phyloP scores from a whole-genome alignment of 2,888 invertebrate species.

The Cataglyphis cursor region DNA sequence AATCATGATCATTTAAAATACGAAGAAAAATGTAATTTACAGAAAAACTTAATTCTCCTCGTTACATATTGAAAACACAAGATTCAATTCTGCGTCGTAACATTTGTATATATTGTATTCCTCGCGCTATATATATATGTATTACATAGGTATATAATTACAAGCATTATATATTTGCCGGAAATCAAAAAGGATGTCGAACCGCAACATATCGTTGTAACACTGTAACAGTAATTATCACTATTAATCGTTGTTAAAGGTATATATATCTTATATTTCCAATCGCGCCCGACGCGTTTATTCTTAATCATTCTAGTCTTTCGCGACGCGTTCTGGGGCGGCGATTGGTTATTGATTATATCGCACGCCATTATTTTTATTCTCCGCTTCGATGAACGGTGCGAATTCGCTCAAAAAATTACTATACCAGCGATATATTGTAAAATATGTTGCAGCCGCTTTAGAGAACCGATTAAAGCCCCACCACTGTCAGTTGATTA shows the following conservation, averaged over 20 bases:
- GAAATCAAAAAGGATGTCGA: constrained; percentile 54
- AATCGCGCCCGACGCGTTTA: constrained; percentile 73
- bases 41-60: constrained; percentile 15
- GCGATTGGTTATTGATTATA: constrained; percentile 71
- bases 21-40: neutral
- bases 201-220: constrained; percentile 48
- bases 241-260: constrained; percentile 62
- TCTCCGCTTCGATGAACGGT: constrained; percentile 33
- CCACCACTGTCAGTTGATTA: constrained; percentile 80
- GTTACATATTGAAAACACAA: constrained; percentile 4
- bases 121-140: constrained; percentile 34
- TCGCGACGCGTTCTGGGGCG: constrained; percentile 81
- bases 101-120: constrained; percentile 53
- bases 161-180: constrained; percentile 41
- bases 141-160: constrained; percentile 27
- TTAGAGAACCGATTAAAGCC: constrained; percentile 74
- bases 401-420: constrained; percentile 59
- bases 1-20: neutral
- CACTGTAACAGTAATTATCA: constrained; percentile 58
- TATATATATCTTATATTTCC: constrained; percentile 59
- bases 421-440: constrained; percentile 58
- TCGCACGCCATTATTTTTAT: constrained; percentile 28
- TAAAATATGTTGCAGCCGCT: constrained; percentile 27
- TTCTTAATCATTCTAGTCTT: constrained; percentile 86
- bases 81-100: constrained; percentile 37